Percentiles rank a stretch among this genome's conserved stretches.
These are phyloP conservation scores for Mesembrinibis cayennensis DNA, from an alignment of 2,113 vertebrate species.

Conservation along the genomic window DNA sequence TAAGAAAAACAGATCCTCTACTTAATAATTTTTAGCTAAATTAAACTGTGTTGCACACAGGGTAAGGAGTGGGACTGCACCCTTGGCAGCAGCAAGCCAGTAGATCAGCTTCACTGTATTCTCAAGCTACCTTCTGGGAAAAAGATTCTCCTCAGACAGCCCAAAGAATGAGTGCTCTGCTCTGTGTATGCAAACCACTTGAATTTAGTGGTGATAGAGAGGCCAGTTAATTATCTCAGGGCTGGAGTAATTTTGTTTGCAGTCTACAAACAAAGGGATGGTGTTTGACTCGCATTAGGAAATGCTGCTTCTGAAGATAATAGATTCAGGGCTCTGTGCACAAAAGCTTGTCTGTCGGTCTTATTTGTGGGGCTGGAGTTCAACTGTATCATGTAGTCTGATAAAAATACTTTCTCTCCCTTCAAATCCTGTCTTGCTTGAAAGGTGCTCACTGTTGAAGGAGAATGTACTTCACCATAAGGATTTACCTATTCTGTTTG, in stretches of 20 bases:
- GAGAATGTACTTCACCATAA: not conserved
- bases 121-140: not conserved
- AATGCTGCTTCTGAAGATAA: slow-evolving; percentile 20
- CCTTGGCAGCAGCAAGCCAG: not conserved
- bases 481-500: not conserved
- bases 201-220: slow-evolving; percentile 1
- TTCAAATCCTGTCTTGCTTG: not conserved
- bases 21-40: not conserved
- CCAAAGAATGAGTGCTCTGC: not conserved
- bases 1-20: not conserved
- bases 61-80: not conserved
- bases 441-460: not conserved
- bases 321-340: not conserved
- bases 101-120: not conserved
- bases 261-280: slow-evolving; percentile 44
- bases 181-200: slow-evolving; percentile 22
- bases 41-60: not conserved
- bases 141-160: not conserved
- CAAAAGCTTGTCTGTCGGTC: not conserved
- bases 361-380: not conserved
- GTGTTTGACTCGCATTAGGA: not conserved
- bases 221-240: slow-evolving; percentile 44
- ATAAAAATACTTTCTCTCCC: not conserved
- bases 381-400: not conserved
- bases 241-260: slow-evolving; percentile 53